Conservation (phyloP, 2,888 invertebrate species). For the Mimas tiliae region DNA sequence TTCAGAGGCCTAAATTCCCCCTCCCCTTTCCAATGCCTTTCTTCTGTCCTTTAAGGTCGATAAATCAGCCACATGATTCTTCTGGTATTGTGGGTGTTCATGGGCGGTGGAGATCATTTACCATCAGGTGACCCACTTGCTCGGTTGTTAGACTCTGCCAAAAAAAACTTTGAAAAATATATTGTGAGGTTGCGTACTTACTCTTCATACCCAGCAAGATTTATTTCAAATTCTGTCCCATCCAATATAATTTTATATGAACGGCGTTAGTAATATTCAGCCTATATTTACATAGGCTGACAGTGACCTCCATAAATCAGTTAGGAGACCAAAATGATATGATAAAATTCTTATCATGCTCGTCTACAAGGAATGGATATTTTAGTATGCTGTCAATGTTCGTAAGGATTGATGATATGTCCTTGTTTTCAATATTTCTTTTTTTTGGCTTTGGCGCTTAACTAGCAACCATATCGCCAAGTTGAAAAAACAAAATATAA, state of each 20-base stretch:
- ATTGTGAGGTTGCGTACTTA: background rate
- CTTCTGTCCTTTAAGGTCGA: too few relatives aligned
- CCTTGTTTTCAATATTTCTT: background rate
- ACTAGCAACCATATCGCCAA: too few relatives aligned
- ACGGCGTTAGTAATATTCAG: background rate
- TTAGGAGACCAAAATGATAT: background rate
- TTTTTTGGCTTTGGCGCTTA: too few relatives aligned
- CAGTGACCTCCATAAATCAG: conserved; percentile 11
- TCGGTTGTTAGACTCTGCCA: too few relatives aligned
- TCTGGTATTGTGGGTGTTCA: too few relatives aligned
- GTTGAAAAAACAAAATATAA: too few relatives aligned
- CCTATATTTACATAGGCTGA: background rate
- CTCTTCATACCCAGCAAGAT: background rate
- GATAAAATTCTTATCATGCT: conserved; percentile 13
- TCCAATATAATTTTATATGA: conserved; percentile 2
- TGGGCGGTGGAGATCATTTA: too few relatives aligned
- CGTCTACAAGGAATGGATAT: background rate
- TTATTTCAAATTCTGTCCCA: conserved; percentile 8
- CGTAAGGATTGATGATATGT: background rate
- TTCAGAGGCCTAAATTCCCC: too few relatives aligned
- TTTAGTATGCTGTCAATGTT: background rate
- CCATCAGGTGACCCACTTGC: conserved; percentile 23
- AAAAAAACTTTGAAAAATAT: too few relatives aligned
- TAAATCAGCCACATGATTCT: too few relatives aligned
- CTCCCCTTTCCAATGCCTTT: too few relatives aligned